phyloP scores from a whole-genome alignment of 35 echinoderm and acorn worm genomes.

The Apostichopus parvimensis region DNA sequence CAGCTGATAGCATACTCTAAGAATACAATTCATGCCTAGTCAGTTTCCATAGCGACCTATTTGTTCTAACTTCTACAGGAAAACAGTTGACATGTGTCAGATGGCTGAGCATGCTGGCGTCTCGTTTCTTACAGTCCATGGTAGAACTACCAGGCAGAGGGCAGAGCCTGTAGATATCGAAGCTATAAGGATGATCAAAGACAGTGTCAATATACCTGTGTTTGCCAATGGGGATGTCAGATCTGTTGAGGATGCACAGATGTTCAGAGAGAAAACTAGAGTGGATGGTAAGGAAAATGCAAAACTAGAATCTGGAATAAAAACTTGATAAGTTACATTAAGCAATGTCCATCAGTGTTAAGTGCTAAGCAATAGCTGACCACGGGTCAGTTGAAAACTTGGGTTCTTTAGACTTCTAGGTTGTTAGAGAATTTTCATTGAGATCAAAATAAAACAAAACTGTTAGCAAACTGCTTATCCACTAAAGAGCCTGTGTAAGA shows the following conservation, averaged over 20 bases:
- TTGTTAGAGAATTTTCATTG: no score
- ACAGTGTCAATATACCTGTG: conserved; percentile 81
- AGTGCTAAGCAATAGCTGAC: no score
- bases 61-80: conserved; percentile 31
- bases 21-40: no score
- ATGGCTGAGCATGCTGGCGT: conserved; percentile 86
- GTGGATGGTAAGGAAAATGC: conserved; percentile 76
- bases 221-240: conserved; percentile 96
- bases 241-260: conserved; percentile 63
- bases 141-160: conserved; percentile 72
- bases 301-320: neutral
- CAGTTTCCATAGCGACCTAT: neutral
- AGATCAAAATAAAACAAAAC: no score
- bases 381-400: no score
- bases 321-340: neutral
- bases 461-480: no score
- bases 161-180: conserved; percentile 77
- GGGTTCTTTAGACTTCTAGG: no score
- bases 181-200: conserved; percentile 85
- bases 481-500: no score
- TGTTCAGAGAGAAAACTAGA: conserved; percentile 64
- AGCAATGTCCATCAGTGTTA: no score
- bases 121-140: conserved; percentile 93
- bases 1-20: no score
- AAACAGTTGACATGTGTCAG: conserved; percentile 90